Conservation (phyloP, 1,140 invertebrate genomes). For the Drosophila orosa region DNA sequence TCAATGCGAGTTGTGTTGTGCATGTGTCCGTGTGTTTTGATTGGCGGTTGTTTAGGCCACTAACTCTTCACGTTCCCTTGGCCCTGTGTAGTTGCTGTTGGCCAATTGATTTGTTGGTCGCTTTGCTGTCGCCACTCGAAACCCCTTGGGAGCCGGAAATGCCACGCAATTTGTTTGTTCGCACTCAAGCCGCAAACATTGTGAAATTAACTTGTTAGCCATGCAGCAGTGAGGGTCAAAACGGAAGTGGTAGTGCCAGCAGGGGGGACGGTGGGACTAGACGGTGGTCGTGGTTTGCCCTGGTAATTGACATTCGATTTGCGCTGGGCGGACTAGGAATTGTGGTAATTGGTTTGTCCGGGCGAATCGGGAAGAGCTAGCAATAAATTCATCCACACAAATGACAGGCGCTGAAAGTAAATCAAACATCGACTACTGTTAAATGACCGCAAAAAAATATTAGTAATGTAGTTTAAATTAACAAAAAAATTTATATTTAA, state of each 20-base stretch:
- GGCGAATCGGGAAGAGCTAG: background rate
- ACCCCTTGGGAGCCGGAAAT: constrained; percentile 30
- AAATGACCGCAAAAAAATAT: background rate
- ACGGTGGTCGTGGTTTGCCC: constrained; percentile 21
- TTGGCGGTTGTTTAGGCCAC: constrained; percentile 53
- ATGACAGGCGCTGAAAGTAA: background rate
- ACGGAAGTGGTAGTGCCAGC: background rate
- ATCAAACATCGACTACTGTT: background rate
- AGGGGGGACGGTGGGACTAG: background rate
- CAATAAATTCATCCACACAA: constrained; percentile 1
- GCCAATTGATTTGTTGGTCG: constrained; percentile 66
- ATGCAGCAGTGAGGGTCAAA: constrained; percentile 7
- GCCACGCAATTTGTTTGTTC: constrained; percentile 72
- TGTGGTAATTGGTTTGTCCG: constrained; percentile 30
- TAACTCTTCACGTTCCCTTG: background rate
- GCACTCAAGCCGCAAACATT: constrained; percentile 61
- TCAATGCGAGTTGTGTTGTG: constrained; percentile 46
- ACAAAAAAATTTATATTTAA: background rate
- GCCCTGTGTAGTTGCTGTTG: constrained; percentile 9
- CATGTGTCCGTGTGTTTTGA: constrained; percentile 51
- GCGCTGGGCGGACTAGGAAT: constrained; percentile 10
- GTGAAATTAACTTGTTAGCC: constrained; percentile 77
- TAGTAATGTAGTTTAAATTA: background rate
- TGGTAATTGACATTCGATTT: constrained; percentile 63
- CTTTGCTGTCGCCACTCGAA: constrained; percentile 58